phyloP scores from a whole-genome alignment of 2,797 vertebrate genomes.

The Glyptemys insculpta region DNA sequence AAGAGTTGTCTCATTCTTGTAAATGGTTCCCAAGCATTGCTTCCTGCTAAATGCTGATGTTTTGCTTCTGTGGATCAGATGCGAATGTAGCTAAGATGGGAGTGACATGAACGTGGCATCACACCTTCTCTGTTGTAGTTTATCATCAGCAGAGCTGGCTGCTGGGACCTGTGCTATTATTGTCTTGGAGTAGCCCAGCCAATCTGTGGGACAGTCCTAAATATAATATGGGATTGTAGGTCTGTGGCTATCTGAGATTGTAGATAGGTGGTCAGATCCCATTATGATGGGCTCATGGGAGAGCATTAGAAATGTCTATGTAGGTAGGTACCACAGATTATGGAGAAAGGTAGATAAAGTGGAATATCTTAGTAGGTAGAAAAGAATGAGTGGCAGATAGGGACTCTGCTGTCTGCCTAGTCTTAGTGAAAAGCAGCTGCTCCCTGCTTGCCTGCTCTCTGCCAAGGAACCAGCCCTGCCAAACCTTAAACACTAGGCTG shows the following conservation, averaged over 20 bases:
- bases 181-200: background rate
- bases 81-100: background rate
- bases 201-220: background rate
- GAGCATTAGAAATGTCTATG: background rate
- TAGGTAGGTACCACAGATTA: background rate
- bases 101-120: background rate
- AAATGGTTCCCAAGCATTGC: slow-evolving; percentile 11
- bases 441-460: background rate
- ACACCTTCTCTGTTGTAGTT: background rate
- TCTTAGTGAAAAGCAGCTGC: background rate
- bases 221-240: fast-evolving
- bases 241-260: background rate
- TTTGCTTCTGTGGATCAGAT: background rate
- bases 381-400: background rate
- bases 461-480: background rate
- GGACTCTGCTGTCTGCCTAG: background rate
- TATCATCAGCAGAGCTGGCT: background rate
- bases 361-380: background rate
- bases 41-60: background rate
- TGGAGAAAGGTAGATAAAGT: background rate
- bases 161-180: background rate
- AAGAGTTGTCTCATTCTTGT: background rate
- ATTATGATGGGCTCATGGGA: background rate
- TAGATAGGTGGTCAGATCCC: background rate
- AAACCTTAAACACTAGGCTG: background rate